Conservation (phyloP, 1,140 invertebrate species). For the Diuraphis noxia region DNA sequence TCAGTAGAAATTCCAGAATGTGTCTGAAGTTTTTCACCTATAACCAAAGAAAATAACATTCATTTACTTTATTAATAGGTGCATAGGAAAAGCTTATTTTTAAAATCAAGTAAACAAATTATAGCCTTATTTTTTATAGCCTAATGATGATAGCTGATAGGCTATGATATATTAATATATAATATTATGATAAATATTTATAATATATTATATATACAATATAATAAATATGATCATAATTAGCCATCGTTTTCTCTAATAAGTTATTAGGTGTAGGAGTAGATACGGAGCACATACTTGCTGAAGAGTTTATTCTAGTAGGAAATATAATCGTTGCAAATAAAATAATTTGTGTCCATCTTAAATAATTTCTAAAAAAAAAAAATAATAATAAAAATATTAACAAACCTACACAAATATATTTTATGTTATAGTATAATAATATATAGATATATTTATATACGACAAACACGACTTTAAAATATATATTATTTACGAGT, state of each 20-base stretch:
- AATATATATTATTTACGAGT: conserved; percentile 30
- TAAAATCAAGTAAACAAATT: not conserved
- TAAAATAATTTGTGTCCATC: conserved; percentile 34
- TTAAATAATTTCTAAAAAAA: conserved; percentile 11
- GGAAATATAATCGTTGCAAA: conserved; percentile 6
- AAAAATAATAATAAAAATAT: not conserved
- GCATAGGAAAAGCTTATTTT: not conserved
- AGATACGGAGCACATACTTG: not conserved
- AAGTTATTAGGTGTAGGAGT: not conserved
- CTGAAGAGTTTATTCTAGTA: conserved; percentile 2
- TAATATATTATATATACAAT: not conserved
- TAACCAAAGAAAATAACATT: not conserved
- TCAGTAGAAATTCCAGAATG: not conserved
- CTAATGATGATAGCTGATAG: not conserved
- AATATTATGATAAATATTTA: too few species aligned
- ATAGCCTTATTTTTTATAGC: not conserved
- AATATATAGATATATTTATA: not conserved
- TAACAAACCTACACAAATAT: not conserved
- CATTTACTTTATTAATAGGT: not conserved
- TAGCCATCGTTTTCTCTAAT: not conserved
- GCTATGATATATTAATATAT: not conserved
- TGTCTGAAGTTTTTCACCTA: not conserved
- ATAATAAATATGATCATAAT: not conserved
- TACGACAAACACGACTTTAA: not conserved
- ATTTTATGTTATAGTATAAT: conserved; percentile 22